Evolutionary conservation across 2,113 vertebrate genomes (phyloP), one percentile per base, ranked within the genome.

Genomic region (Naja naja): DNA sequence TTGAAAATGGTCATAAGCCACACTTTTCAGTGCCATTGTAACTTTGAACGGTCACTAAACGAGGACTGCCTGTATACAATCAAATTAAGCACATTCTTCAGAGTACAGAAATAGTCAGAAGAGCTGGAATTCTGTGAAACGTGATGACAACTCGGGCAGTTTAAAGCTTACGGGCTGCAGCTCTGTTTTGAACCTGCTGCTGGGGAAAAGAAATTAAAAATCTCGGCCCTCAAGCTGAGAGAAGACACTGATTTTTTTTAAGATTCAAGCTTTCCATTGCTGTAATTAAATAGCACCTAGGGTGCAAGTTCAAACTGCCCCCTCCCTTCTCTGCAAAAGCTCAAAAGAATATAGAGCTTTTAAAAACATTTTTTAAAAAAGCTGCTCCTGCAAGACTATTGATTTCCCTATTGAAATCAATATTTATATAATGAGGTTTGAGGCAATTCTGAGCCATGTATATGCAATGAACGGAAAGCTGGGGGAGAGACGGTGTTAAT

Each of bases 391-490:
- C 85, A 55, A 88, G 58, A 60, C 43, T 94, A 96, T 96, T 94
- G 94, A 95, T 95, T 93, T 93, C 85, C 89, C 91, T 92, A 92
- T 92, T 95, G 94, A 81, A 96, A 96, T 97, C 96, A 95, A 95
- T 96, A 94, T 94, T 95, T 90, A 94, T 95, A 95, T 95, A 95
- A 96, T 95, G 95, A 96, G 94, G 69, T 95, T 93, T 95, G 91
- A 94, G 0, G 3, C 0, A 1, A 92, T 95, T 95, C 86, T 96
- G 93, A 97, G 94, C 93, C 56, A 55, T 89, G 90, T 94, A 93
- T 95, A 94, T 91, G 92, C 92, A 92, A 64, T 93, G 94, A 94
- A 94, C 94, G 93, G 94, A 69, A 34, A 49, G 89, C 34, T 14
- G 47, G 56, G 47, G 60, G 81, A 45, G 52, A 91, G 89, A 56